Evolutionary conservation across 2,888 invertebrate genomes (phyloP).

Genomic region (Eucriotettix oculatus): DNA sequence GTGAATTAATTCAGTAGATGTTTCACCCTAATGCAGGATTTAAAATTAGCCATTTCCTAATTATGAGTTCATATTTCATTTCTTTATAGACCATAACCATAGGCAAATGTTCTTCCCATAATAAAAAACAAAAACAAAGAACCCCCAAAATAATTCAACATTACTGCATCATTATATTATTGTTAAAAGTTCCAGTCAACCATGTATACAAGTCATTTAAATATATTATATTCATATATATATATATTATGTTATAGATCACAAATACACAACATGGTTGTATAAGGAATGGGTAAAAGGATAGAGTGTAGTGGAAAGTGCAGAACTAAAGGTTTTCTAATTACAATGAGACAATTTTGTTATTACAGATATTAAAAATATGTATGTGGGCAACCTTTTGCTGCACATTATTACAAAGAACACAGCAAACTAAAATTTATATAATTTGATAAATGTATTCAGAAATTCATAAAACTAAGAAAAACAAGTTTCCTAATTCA

Average conservation of each 20-base stretch:
- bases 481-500: too few species aligned
- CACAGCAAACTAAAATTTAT: too few species aligned
- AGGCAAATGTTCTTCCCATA: slow-evolving; percentile 1
- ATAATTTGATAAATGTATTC: too few species aligned
- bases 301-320: not conserved
- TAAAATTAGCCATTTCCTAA: not conserved
- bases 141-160: not conserved
- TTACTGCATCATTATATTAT: slow-evolving; percentile 1
- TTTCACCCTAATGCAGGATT: not conserved
- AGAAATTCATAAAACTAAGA: too few species aligned
- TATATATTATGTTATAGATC: slow-evolving; percentile 3
- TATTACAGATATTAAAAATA: too few species aligned
- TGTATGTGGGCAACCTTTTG: too few species aligned
- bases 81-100: slow-evolving; percentile 7
- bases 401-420: too few species aligned
- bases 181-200: slow-evolving; percentile 3
- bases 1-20: not conserved
- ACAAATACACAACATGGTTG: slow-evolving; percentile 8
- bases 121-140: slow-evolving; percentile 1
- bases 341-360: too few species aligned
- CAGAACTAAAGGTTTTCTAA: too few species aligned
- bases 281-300: not conserved
- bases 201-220: slow-evolving; percentile 2
- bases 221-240: not conserved
- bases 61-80: not conserved